Evolutionary conservation across 1,140 invertebrate species (phyloP), one percentile per base, ranked within the genome.

Genomic region (Antheraea pernyi): DNA sequence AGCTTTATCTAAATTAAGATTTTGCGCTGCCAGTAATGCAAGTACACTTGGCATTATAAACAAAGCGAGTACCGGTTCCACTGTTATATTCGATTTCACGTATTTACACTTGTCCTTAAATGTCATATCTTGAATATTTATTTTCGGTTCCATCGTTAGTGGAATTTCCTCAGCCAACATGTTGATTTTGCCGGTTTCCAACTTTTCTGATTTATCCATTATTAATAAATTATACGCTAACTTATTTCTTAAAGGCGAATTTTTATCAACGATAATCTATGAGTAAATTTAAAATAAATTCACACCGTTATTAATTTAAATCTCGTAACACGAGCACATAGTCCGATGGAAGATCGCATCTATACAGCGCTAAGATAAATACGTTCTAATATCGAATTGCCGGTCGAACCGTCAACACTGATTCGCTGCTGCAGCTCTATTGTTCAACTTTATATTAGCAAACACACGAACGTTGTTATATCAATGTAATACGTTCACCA

Each of bases 1-100:
- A 18, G 89, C 86, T 71, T 91, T 91, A 36, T 91, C 89, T 68
- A 91, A 78, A 71, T 90, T 90, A n/a, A 91, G 74, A 77, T 91
- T 91, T 70, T 89, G 88, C 19, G 82, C 83, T 9, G 89, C 88
- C 13, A 91, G 69, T 71, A 85, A 79, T 9, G 83, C 84, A 11
- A 92, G 62, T 6, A 91, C 84, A 63, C 88, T 89, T 0, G 90
- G 85, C 81, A 89, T 83, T 61, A 92, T 82, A 68, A 87, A 92
- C 10, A 89, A 74, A 4, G 82, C 84, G 59, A 92, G 48, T 7
- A 85, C 84, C 3, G 90, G 90, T 76, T 92, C 88, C 53, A 92
- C 87, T 19, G 88, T 88, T 62, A 91, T 81, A 73, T 90, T 91
- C n/a, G 80, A 77, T 73, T 79, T 89, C 11, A 86, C 63, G 73